Percentiles rank a stretch among this genome's conserved stretches.
Conservation (phyloP, 2,797 vertebrate genomes). For the Alfaro cultratus region DNA sequence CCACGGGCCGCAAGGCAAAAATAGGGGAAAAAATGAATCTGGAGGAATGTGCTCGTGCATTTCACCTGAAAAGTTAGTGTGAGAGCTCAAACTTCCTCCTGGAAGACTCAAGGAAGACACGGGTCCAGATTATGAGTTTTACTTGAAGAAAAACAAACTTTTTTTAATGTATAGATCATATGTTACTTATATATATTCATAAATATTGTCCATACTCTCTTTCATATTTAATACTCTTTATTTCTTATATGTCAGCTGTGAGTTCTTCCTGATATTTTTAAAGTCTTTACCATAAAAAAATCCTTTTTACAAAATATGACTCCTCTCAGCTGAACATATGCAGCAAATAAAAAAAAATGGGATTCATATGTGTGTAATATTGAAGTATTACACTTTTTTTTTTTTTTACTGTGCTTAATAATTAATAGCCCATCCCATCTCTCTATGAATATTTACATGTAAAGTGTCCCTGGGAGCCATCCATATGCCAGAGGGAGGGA, state of each 20-base stretch:
- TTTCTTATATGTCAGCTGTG: slow-evolving; percentile 27
- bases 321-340: slow-evolving; percentile 47
- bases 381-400: slow-evolving; percentile 63
- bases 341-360: slow-evolving; percentile 72
- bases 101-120: slow-evolving; percentile 6
- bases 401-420: slow-evolving; percentile 80
- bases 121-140: background rate
- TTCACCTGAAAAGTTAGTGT: slow-evolving; percentile 71
- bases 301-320: slow-evolving; percentile 49
- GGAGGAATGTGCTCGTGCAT: slow-evolving; percentile 57
- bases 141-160: slow-evolving; percentile 5
- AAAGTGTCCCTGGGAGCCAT: slow-evolving; percentile 81
- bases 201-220: slow-evolving; percentile 15
- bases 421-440: slow-evolving; percentile 79
- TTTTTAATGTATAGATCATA: slow-evolving; percentile 26
- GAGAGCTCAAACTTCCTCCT: slow-evolving; percentile 38
- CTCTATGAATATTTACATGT: slow-evolving; percentile 85
- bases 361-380: slow-evolving; percentile 70
- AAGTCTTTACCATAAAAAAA: slow-evolving; percentile 18
- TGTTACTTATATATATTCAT: slow-evolving; percentile 46
- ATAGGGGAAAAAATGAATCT: background rate
- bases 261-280: slow-evolving; percentile 39
- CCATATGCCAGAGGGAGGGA: slow-evolving; percentile 75
- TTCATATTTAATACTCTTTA: slow-evolving; percentile 41
- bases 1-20: slow-evolving; percentile 57